Conservation (phyloP, 1,140 invertebrate genomes). For the Phymastichus coffea region DNA sequence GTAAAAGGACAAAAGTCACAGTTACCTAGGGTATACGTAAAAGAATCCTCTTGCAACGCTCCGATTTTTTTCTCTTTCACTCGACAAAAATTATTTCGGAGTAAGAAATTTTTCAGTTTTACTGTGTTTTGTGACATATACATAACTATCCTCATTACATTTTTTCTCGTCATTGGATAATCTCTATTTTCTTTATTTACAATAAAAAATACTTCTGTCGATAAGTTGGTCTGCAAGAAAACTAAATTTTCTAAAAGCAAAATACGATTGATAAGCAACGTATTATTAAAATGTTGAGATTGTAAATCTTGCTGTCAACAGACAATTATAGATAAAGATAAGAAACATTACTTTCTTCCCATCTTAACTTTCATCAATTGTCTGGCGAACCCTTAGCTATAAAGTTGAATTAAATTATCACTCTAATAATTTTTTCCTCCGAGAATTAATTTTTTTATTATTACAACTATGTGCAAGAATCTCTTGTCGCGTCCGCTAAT, state of each 20-base stretch:
- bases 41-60: not conserved
- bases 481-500: conserved; percentile 21
- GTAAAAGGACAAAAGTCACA: conserved; percentile 10
- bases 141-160: not conserved
- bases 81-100: not conserved
- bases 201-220: too few relatives aligned
- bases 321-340: too few relatives aligned
- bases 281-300: too few relatives aligned
- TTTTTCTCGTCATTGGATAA: too few relatives aligned
- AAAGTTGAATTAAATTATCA: conserved; percentile 21
- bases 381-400: conserved; percentile 14
- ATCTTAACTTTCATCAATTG: not conserved
- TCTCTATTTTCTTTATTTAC: too few relatives aligned
- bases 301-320: too few relatives aligned
- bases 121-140: not conserved
- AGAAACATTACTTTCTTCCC: too few relatives aligned
- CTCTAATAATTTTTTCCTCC: conserved; percentile 13
- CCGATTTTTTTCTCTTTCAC: not conserved
- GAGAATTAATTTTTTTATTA: not conserved
- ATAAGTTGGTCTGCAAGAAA: too few relatives aligned
- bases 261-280: too few relatives aligned
- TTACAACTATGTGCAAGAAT: conserved; percentile 14
- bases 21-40: not conserved
- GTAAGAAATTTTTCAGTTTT: not conserved
- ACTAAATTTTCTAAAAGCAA: too few relatives aligned